Evolutionary conservation across 2,113 vertebrate species (phyloP), one percentile per base, ranked within the genome.

Genomic region (Apteryx mantelli): DNA sequence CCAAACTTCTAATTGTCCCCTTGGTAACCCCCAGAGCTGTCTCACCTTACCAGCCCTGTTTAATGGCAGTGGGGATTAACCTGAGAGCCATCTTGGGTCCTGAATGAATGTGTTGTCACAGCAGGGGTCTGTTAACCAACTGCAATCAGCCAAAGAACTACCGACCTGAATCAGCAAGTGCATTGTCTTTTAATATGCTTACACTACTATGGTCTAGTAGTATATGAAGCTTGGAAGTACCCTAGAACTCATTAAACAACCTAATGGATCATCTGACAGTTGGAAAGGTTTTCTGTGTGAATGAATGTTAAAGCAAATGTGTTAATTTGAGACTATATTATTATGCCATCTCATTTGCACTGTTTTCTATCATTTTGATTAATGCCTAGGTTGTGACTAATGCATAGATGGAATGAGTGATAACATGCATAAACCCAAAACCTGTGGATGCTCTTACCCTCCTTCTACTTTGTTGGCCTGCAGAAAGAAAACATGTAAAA

Each of bases 341-440:
- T 95, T 91, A 93, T 83, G 89, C 78, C 60, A 91, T 73, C 58
- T 91, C 63, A 89, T 97, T 88, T 96, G 26, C 85, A 94, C 68
- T 95, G 40, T 95, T 97, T 97, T 93, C 82, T 95, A 77, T 92
- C 50, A 86, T 76, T 94, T 93, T 95, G 78, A 96, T 94, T 95
- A 93, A 95, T 89, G 53, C 26, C 5, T 82, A 60, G 64, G 24
- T 93, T 88, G 55, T 74, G 36, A 65, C 52, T 88, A 93, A 68
- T 32, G 61, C n/a, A 21, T 16, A 82, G 61, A 82, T 82, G 17
- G 64, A 42, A 82, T 81, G 19, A 89, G 21, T 16, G 28, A 82
- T 65, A 92, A 53, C 46, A 78, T 11, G 11, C 16, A 74, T 63
- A 68, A 70, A 88, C 28, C 30, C 74, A 16, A 9, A 58, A 36